Conservation (phyloP, 2,888 invertebrate species). For the Parelbella ahira region DNA sequence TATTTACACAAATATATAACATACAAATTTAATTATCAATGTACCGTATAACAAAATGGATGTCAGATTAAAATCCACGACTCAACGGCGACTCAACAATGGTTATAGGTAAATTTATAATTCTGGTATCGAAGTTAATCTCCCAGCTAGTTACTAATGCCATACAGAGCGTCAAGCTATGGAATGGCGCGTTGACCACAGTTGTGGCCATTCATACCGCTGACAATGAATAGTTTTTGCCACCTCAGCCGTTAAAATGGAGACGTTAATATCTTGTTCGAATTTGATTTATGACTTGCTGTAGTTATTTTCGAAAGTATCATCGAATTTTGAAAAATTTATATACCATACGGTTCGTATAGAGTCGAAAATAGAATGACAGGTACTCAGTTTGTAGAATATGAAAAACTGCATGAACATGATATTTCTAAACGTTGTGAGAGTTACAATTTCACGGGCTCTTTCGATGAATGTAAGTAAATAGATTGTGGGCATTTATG, state of each 20-base stretch:
- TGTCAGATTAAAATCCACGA: too few relatives aligned
- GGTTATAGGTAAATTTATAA: not conserved
- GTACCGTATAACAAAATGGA: too few relatives aligned
- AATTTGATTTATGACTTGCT: slow-evolving; percentile 69
- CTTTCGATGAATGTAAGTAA: slow-evolving; percentile 46
- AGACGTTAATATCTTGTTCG: slow-evolving; percentile 63
- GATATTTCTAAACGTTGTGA: slow-evolving; percentile 41
- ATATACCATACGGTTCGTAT: not conserved
- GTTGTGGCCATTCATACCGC: slow-evolving; percentile 50
- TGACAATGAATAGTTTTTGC: slow-evolving; percentile 61
- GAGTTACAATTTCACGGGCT: slow-evolving; percentile 58
- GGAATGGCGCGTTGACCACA: slow-evolving; percentile 56
- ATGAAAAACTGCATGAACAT: slow-evolving; percentile 60
- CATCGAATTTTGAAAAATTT: not conserved
- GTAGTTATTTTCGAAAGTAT: slow-evolving; percentile 36
- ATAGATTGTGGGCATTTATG: slow-evolving; percentile 73
- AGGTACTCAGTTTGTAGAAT: too few relatives aligned
- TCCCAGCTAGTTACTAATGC: slow-evolving; percentile 32
- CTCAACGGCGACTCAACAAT: too few relatives aligned
- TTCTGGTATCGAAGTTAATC: slow-evolving; percentile 40
- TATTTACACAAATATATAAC: too few relatives aligned
- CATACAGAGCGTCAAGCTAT: slow-evolving; percentile 45
- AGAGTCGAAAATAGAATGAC: slow-evolving; percentile 8
- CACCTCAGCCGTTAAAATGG: slow-evolving; percentile 47
- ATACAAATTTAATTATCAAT: too few relatives aligned